phyloP scores from a whole-genome alignment of 2,888 invertebrate species.

The Pegoplata infirma region DNA sequence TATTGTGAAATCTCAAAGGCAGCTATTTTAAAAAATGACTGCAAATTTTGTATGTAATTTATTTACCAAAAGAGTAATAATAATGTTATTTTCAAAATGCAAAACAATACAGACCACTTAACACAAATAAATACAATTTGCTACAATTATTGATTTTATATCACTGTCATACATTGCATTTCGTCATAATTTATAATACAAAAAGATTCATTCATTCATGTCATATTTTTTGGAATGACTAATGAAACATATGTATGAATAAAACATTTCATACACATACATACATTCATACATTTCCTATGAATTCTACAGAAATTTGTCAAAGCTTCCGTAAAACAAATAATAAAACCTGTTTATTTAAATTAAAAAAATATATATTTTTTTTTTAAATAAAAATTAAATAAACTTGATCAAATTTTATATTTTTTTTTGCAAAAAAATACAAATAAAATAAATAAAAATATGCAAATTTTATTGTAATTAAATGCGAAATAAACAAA shows the following conservation, averaged over 20 bases:
- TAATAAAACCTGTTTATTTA: constrained; percentile 14
- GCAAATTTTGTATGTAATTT: too few relatives aligned
- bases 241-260: neutral
- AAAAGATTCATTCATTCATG: neutral
- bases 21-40: too few relatives aligned
- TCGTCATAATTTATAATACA: neutral
- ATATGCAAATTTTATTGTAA: neutral
- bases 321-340: constrained; percentile 24
- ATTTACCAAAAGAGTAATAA: too few relatives aligned
- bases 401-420: too few relatives aligned
- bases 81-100: too few relatives aligned
- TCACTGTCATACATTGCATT: neutral
- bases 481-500: neutral
- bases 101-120: too few relatives aligned
- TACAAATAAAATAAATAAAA: neutral
- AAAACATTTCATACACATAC: constrained; percentile 33
- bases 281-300: too few relatives aligned
- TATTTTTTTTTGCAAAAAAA: too few relatives aligned
- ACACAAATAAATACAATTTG: neutral
- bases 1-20: too few relatives aligned
- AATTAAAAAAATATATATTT: neutral
- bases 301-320: constrained; percentile 17
- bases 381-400: neutral
- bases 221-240: neutral
- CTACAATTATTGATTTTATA: neutral